Base-by-base conservation (phyloP, 2,888 invertebrate genomes). In the Athalia circularis region DNA sequence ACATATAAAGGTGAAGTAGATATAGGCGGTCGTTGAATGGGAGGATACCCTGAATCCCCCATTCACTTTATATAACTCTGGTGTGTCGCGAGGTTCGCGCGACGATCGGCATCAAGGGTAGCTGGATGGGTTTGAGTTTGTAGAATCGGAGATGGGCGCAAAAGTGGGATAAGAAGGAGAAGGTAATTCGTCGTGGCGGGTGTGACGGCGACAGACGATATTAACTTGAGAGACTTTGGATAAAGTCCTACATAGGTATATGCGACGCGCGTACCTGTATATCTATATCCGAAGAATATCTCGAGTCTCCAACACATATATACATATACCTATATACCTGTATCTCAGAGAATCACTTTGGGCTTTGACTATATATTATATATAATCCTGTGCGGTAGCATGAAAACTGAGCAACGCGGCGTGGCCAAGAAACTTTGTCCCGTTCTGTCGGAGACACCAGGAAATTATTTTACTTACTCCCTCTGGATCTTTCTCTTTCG, bases 391-490 rank as follows among this genome's bases (percentile, higher is more conserved):
- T 29, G 29, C 29, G 4, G 9, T 54, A 62, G 29, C 13, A 8
- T 4, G 70, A 5, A 13, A 57, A 57, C 57, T 43, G 68, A 43
- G 4, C 52, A 47, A 13, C 45, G 45, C 59, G 45, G 74, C 62
- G 62, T 85, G 83, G 84, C 86, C 86, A 86, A 87, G 88, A 88
- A 88, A 88, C 88, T 88, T 87, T 87, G 86, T 87, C 84, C 85
- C 80, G 74, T 82, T 84, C 87, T 87, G 86, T 82, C 79, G 81
- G 83, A 83, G 87, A 88, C 87, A 86, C 86, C 88, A 86, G 87
- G 88, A 88, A 88, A 88, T 88, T 88, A 87, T 88, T 86, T 87
- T 84, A 84, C 81, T 83, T 80, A 80, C 80, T 79, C 82, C 80
- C 67, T 79, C 79, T 79, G 29, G 29, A 29, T 29, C 29, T 29